Base-by-base conservation (phyloP, 1,140 invertebrate species). In the Megalonaias nervosa region DNA sequence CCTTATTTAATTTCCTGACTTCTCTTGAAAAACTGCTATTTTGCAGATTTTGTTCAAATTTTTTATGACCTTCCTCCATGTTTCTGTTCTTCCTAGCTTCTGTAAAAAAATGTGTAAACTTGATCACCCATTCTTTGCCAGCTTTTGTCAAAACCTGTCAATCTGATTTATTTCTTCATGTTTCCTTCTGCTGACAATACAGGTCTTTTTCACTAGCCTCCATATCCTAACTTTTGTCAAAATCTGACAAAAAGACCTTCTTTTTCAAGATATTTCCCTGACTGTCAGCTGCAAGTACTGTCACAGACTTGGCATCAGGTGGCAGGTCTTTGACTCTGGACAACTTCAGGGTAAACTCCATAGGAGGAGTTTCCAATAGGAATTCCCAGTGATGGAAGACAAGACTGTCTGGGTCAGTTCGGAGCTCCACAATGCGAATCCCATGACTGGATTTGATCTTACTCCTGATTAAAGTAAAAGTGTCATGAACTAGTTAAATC, bases 301-400 rank as follows among this genome's bases (percentile, higher is more conserved):
- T 82, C 5, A 87, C 73, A 61, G 71, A 80, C 56, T 75, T 70
- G 31, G 81, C 81, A 62, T 81, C 82, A n/a, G 74, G 60, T n/a
- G 88, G 87, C 38, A 88, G 60, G 74, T 83, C 80, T 64, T 82
- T 84, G 17, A 88, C 71, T 55, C 83, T 75, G 26, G 83, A 83
- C 38, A 71, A 62, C 56, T 84, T 84, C 23, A 89, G 71, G 57
- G 67, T 73, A 78, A 89, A 89, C 56, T 85, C 79, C 17, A 67
- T 78, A 17, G 89, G 86, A 23, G 85, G 84, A 48, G 80, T 77
- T 21, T 85, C 79, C 12, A 79, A 75, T 1, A 87, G 82, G 64
- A 94, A 95, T 84, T 94, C 93, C 92, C 94, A 95, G 75, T 93
- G 93, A 83, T 93, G 91, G 77, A 94, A 89, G 48, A 94, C 93